phyloP scores from a whole-genome alignment of 2,113 vertebrate species.

The Laterallus jamaicensis region DNA sequence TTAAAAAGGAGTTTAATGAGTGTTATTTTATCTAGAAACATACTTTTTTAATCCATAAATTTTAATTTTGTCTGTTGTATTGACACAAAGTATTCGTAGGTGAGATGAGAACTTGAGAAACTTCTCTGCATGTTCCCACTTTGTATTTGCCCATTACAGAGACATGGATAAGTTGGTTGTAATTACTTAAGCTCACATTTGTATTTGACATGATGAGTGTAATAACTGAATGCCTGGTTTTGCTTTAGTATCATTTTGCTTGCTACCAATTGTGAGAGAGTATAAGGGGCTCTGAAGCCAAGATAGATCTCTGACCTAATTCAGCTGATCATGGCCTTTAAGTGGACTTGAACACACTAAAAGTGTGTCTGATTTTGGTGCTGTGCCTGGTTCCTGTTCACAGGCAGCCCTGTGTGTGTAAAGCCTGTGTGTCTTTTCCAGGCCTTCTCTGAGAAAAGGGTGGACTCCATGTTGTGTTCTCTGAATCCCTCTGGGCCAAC shows the following conservation, averaged over 20 bases:
- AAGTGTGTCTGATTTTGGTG: neutral
- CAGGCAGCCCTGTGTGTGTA: neutral
- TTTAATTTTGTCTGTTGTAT: neutral
- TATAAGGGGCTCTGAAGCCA: neutral
- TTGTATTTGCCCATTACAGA: neutral
- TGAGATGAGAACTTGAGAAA: neutral
- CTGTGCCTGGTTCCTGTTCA: neutral
- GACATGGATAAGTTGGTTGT: neutral
- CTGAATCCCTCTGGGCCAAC: neutral
- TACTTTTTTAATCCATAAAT: accelerated
- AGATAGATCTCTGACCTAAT: neutral
- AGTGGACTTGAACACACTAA: neutral
- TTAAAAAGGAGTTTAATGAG: neutral
- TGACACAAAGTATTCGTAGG: neutral
- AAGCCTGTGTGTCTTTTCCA: neutral
- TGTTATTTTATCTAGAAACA: neutral
- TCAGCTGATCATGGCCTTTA: neutral
- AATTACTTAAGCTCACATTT: neutral
- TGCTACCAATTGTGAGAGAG: neutral
- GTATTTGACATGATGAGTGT: neutral
- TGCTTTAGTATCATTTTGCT: neutral
- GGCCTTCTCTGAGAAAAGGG: neutral
- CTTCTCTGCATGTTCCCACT: neutral
- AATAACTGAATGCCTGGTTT: neutral
- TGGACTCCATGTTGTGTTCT: neutral